A percentile compares a stretch with the other conserved stretches of the same genome.
phyloP scores from a whole-genome alignment of 2,113 vertebrate species.

The Balaenoptera acutorostrata region DNA sequence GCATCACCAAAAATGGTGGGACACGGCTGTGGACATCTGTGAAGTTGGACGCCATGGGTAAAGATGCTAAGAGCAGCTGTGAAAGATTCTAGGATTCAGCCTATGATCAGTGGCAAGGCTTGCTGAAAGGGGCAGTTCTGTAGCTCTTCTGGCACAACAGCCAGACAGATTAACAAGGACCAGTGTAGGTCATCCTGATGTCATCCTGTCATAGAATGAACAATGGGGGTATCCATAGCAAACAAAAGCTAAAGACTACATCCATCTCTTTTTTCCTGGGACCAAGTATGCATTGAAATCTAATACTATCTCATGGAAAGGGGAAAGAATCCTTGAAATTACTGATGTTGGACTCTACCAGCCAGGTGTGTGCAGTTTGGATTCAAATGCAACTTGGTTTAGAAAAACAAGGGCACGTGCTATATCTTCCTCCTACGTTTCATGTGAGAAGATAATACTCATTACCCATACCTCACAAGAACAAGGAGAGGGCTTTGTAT shows the following conservation, averaged over 20 bases:
- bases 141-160: background rate
- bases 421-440: background rate
- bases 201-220: background rate
- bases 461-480: background rate
- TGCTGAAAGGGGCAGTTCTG: background rate
- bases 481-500: background rate
- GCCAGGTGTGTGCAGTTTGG: background rate
- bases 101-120: background rate
- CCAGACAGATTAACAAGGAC: background rate
- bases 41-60: background rate
- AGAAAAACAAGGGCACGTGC: background rate
- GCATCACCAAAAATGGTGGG: background rate
- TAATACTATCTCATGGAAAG: background rate
- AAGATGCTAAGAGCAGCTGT: background rate
- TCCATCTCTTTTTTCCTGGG: background rate
- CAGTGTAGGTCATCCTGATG: background rate
- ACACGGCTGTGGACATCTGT: background rate
- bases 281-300: background rate
- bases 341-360: background rate
- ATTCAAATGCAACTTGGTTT: background rate
- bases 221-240: background rate
- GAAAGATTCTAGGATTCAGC: background rate
- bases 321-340: background rate
- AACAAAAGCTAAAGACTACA: background rate
- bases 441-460: background rate